These are phyloP conservation scores for Agonopterix subpropinquella DNA, from an alignment of 2,888 invertebrate genomes.

Conservation along the genomic window DNA sequence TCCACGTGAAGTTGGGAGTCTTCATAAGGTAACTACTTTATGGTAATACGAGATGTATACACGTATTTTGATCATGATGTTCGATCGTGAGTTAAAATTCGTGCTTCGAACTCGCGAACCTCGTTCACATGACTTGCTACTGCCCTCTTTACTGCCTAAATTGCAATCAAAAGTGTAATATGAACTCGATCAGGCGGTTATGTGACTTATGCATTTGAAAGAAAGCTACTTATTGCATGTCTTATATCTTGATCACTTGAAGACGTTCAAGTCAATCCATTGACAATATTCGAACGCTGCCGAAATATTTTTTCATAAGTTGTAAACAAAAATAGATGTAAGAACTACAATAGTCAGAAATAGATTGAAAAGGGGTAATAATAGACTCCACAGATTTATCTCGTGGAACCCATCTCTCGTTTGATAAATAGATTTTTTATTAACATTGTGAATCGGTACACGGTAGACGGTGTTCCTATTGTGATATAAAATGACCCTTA, in stretches of 20 bases:
- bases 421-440: constrained; percentile 67
- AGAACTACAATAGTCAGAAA: constrained; percentile 22
- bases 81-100: constrained; percentile 64
- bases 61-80: constrained; percentile 64
- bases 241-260: too few relatives aligned
- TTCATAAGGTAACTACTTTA: constrained; percentile 63
- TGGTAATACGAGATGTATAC: constrained; percentile 53
- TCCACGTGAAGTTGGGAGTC: constrained; percentile 60
- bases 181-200: too few relatives aligned
- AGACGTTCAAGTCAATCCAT: too few relatives aligned
- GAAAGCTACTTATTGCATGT: too few relatives aligned
- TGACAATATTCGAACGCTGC: too few relatives aligned
- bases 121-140: background rate
- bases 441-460: constrained; percentile 47
- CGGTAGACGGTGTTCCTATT: constrained; percentile 50
- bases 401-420: constrained; percentile 56
- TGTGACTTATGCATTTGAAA: too few relatives aligned
- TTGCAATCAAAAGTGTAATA: too few relatives aligned
- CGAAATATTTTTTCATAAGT: too few relatives aligned
- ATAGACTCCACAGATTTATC: constrained; percentile 59
- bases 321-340: constrained; percentile 6
- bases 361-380: constrained; percentile 63
- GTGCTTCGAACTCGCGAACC: constrained; percentile 42
- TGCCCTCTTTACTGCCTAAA: background rate
- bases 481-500: constrained; percentile 63